phyloP scores from a whole-genome alignment of 2,888 invertebrate genomes.

The Quadroppia sp. region DNA sequence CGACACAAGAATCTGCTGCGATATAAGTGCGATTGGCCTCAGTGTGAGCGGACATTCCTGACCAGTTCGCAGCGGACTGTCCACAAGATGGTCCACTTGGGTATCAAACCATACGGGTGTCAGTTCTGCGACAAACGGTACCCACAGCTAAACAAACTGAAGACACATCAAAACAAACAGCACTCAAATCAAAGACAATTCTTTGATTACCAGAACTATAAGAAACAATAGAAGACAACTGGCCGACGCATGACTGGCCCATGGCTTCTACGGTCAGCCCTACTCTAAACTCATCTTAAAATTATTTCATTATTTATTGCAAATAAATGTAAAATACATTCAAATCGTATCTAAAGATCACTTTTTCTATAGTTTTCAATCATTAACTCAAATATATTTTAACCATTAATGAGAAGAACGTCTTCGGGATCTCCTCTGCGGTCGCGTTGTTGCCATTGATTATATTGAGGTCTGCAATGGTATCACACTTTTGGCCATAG shows the following conservation, averaged over 20 bases:
- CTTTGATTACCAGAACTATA: too few species aligned
- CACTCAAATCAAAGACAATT: conserved; percentile 14
- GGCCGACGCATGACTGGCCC: too few species aligned
- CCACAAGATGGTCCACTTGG: conserved; percentile 6
- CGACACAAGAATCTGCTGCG: background rate
- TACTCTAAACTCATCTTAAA: too few species aligned
- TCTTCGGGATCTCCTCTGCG: conserved; percentile 35
- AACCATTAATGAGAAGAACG: conserved; percentile 39
- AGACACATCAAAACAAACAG: background rate
- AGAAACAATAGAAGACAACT: too few species aligned
- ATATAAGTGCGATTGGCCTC: background rate
- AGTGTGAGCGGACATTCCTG: background rate
- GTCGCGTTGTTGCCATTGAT: conserved; percentile 10
- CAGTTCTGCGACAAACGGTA: conserved; percentile 20
- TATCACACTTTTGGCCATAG: background rate
- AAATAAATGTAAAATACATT: too few species aligned
- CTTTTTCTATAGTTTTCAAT: background rate
- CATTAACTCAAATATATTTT: conserved; percentile 40
- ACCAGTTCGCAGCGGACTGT: background rate
- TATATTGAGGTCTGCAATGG: background rate
- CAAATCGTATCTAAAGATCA: too few species aligned
- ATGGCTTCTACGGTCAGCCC: too few species aligned
- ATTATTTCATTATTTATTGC: too few species aligned
- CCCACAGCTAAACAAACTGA: background rate
- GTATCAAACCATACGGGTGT: background rate